Evolutionary conservation across 2,113 vertebrate species (phyloP), one percentile per base, ranked within the genome.

Genomic region (Chaetops frenatus): DNA sequence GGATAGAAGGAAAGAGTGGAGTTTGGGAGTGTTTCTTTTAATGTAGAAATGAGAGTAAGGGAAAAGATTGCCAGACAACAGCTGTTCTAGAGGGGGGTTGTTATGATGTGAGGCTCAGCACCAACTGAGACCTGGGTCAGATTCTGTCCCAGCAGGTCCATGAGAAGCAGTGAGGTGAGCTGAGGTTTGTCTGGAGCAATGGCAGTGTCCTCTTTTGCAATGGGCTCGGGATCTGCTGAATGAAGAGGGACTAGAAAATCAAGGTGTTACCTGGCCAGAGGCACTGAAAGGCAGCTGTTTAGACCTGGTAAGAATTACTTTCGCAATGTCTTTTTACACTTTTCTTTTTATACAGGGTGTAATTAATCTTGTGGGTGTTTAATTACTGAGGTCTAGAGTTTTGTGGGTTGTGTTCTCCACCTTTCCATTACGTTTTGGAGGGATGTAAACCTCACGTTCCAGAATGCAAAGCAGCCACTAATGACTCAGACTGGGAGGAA

Each of bases 301-400:
- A 25, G 42, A 78, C 44, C 54, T 6, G 67, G 19, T 54, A 70
- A 51, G 44, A 76, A 61, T 62, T 38, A 38, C 54, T 97, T 94
- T 93, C 1, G 12, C 90, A 96, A 94, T 40, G 21, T 24, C 64
- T 90, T 94, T 83, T 83, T 66, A 58, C 58, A 73, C 51, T 83
- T 93, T 67, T 81, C 19, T 69, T 85, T 92, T 88, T 44, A 44
- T 66, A 58, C 7, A 12, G 56, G 29, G 38, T 6, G 6, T 81
- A 88, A 95, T 90, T 92, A 86, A 54, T 86, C 76, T 47, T 11
- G 82, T 93, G 91, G 91, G 94, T 81, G 95, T 93, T 51, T 96
- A 95, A 96, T 95, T 86, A 94, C 44, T 35, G 67, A 90, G 88
- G 35, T 85, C 90, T 88, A 31, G 60, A 80, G 60, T 70, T 78